phyloP scores from a whole-genome alignment of 2,113 vertebrate species.

The Tupaia tana region DNA sequence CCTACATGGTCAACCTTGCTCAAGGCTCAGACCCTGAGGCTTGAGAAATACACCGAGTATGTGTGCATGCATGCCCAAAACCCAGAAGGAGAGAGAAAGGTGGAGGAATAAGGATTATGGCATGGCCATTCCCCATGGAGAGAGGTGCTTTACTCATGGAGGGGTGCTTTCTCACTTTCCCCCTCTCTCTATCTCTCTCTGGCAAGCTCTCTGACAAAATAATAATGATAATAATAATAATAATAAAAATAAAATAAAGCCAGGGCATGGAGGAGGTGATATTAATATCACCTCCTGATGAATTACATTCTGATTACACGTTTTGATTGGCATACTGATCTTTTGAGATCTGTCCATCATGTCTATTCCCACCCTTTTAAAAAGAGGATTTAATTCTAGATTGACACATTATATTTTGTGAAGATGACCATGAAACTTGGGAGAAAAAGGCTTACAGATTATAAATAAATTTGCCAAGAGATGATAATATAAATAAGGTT shows the following conservation, averaged over 20 bases:
- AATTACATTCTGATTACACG: background rate
- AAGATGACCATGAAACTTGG: background rate
- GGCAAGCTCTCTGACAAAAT: no score
- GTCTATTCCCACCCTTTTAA: background rate
- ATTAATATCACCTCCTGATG: background rate
- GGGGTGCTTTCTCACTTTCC: no score
- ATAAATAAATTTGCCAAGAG: background rate
- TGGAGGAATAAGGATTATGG: no score
- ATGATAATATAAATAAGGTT: background rate
- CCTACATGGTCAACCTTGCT: no score
- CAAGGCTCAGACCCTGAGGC: no score
- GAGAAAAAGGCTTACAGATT: background rate
- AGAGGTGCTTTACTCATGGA: no score
- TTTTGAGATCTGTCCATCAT: background rate
- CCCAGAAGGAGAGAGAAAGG: no score
- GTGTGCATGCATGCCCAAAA: no score
- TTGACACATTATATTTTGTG: background rate
- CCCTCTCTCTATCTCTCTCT: no score
- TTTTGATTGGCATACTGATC: background rate
- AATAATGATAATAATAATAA: no score
- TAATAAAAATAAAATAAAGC: background rate
- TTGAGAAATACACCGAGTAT: no score
- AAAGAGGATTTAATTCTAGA: background rate
- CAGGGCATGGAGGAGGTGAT: background rate
- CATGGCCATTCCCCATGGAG: no score